A percentile compares a stretch with the other conserved stretches of the same genome.
Evolutionary conservation across 2,113 vertebrate genomes (phyloP).

Genomic region (Tiliqua scincoides): DNA sequence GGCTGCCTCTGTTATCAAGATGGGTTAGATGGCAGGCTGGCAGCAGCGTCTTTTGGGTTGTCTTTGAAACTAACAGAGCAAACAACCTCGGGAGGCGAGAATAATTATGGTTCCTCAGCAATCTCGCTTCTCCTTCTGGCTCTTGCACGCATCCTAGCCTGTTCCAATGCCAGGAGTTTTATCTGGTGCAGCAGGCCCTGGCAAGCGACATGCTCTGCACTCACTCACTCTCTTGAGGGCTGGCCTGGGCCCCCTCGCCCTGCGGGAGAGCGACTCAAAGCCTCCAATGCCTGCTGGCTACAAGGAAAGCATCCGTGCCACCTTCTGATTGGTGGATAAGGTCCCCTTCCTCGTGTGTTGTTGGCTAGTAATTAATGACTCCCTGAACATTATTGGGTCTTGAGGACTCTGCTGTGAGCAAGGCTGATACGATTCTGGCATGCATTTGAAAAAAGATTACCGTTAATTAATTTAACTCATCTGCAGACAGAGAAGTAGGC

Average conservation of each 20-base stretch:
- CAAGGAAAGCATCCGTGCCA: not conserved
- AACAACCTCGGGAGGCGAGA: slow-evolving; percentile 11
- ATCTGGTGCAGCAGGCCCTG: rapidly evolving
- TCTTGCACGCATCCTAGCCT: not conserved
- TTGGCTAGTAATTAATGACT: slow-evolving; percentile 55
- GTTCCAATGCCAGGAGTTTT: not conserved
- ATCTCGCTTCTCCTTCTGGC: slow-evolving; percentile 2
- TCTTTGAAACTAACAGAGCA: slow-evolving; percentile 49
- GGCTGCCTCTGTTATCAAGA: slow-evolving; percentile 44
- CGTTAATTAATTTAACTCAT: slow-evolving; percentile 69
- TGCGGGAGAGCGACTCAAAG: not conserved
- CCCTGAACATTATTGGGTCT: slow-evolving; percentile 35
- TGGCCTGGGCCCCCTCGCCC: rapidly evolving
- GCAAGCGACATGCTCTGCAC: rapidly evolving
- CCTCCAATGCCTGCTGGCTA: slow-evolving; percentile 20
- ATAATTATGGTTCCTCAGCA: slow-evolving; percentile 27
- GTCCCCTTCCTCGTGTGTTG: slow-evolving; percentile 35
- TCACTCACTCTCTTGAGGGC: rapidly evolving
- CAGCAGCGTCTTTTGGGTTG: slow-evolving; percentile 32
- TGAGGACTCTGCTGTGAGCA: slow-evolving; percentile 38
- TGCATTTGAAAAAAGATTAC: slow-evolving; percentile 64
- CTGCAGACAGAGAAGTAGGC: slow-evolving; percentile 56
- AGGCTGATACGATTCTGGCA: slow-evolving; percentile 37
- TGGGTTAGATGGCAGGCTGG: slow-evolving; percentile 23
- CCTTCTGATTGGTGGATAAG: not conserved